Evolutionary conservation across 1,140 invertebrate species (phyloP), one percentile per base, ranked within the genome.

Genomic region (Cherax quadricarinatus): DNA sequence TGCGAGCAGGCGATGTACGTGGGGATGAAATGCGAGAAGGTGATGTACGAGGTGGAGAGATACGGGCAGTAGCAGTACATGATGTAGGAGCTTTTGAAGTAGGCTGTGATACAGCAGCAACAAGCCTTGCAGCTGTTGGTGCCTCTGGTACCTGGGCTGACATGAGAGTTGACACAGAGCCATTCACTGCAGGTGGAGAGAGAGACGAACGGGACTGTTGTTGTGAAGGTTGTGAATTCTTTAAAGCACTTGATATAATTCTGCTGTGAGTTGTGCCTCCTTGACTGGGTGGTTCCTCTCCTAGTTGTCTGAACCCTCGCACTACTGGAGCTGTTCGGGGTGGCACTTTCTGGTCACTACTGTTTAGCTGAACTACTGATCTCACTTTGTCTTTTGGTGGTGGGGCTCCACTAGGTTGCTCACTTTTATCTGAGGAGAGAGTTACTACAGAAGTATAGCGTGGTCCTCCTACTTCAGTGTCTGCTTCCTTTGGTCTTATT

Each of bases 341-440:
- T 60, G 82, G 88, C 10, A 57, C 53, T 9, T 57, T 57, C 21
- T 82, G 83, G 82, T 70, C 84, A 53, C 60, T n/a, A 80, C 49
- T 90, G 83, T 93, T 93, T 24, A 93, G 91, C 78, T 93, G 93
- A 30, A 93, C 93, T 7, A 93, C 84, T 1, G 93, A 93, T 7
- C 84, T 21, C 16, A 92, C 91, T 78, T 93, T 93, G 75, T 93
- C 93, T 21, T 84, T 91, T 1, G 81, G 9, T n/a, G 57, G 66
- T n/a, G 75, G 73, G 60, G 80, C 85, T 3, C 66, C 70, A 51
- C n/a, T 66, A 18, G 41, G n/a, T 18, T 85, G 78, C 24, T 89
- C 93, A 12, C 75, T 75, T 41, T 87, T 86, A 70, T 92, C 86
- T 24, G 88, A 79, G 18, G 90, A 75, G 0, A 93, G 24, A 0